phyloP scores from a whole-genome alignment of 1,140 invertebrate genomes.

The Harlomillsia oculata region DNA sequence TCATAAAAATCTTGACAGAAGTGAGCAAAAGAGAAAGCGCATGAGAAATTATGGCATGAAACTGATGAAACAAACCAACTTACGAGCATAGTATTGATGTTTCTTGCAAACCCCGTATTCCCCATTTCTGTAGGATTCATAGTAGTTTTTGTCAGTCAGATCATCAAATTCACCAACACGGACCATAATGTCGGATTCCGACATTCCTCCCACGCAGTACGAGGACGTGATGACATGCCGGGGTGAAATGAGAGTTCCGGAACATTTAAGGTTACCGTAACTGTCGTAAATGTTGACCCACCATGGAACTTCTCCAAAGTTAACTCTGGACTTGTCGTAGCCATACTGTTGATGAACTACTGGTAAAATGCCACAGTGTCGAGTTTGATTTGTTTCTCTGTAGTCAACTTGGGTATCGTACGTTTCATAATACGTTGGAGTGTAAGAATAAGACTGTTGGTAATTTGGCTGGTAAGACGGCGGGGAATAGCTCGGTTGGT shows the following conservation, averaged over 20 bases:
- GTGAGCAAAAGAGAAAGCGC: background rate
- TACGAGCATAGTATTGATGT: constrained; percentile 28
- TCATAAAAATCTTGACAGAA: too few species aligned
- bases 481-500: background rate
- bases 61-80: too few species aligned
- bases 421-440: constrained; percentile 28
- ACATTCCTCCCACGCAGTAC: constrained; percentile 17
- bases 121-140: constrained; percentile 29
- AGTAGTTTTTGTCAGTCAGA: constrained; percentile 28
- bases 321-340: constrained; percentile 13
- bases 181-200: constrained; percentile 17
- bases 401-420: constrained; percentile 29
- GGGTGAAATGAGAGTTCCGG: constrained; percentile 25
- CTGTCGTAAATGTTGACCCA: constrained; percentile 27
- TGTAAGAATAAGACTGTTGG: background rate
- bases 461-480: background rate
- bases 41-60: too few species aligned
- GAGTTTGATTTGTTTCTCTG: constrained; percentile 25
- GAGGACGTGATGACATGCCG: constrained; percentile 30
- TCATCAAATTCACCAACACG: constrained; percentile 31
- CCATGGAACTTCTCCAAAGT: constrained; percentile 33
- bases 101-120: constrained; percentile 30
- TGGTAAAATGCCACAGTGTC: constrained; percentile 28
- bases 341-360: constrained; percentile 26
- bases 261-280: constrained; percentile 24